Percentiles rank a stretch among this genome's conserved stretches.
Evolutionary conservation across 1,140 invertebrate genomes (phyloP).

Genomic region (Chlorops oryzae): DNA sequence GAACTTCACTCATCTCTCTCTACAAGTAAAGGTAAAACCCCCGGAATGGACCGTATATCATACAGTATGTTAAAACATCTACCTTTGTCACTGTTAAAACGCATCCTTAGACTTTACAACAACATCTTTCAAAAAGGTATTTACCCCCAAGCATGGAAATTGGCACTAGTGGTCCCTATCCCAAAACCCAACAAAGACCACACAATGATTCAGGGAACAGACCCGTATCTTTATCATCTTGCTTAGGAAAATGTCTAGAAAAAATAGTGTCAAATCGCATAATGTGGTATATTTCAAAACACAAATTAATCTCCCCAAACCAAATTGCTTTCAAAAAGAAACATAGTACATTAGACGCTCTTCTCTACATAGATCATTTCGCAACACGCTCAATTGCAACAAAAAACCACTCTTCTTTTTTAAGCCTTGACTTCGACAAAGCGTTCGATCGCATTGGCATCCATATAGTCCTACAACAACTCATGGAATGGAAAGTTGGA

Average conservation of each 20-base stretch:
- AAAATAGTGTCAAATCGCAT: neutral
- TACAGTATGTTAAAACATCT: no score
- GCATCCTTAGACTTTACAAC: no score
- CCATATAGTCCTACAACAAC: neutral
- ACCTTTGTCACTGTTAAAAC: no score
- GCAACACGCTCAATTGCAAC: neutral
- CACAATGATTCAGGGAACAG: neutral
- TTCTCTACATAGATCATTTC: neutral
- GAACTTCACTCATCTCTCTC: no score
- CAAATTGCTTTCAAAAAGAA: neutral
- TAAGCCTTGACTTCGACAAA: neutral
- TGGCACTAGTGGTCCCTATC: neutral
- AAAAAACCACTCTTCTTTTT: neutral
- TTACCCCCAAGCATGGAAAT: neutral
- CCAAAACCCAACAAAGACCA: neutral
- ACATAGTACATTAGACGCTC: neutral
- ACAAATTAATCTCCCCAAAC: neutral
- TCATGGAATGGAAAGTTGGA: neutral
- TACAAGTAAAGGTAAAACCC: no score
- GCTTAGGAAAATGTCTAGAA: neutral
- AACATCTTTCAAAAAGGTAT: neutral
- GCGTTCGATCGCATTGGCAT: neutral
- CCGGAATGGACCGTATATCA: no score
- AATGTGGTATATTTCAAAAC: neutral
- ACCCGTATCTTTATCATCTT: neutral